A percentile compares a stretch with the other conserved stretches of the same genome.
phyloP scores from a whole-genome alignment of 2,888 invertebrate genomes.

The Chelonus formosanus region DNA sequence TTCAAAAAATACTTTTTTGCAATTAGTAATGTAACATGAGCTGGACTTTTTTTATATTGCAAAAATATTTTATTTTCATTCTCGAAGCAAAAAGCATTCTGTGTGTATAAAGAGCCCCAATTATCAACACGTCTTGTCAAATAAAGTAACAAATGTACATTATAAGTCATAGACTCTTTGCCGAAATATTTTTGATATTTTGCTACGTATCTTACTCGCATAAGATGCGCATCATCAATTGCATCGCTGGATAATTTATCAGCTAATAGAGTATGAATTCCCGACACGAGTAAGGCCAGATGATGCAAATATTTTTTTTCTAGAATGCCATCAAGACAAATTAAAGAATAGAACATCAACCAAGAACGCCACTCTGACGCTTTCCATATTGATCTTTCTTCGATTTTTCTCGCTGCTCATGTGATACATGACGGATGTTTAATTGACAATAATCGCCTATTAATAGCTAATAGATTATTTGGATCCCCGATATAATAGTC shows the following conservation, averaged over 20 bases:
- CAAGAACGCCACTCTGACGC: too few relatives aligned
- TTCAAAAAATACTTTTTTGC: too few relatives aligned
- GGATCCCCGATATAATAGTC: too few relatives aligned
- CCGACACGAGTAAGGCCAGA: not conserved
- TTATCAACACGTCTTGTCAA: not conserved
- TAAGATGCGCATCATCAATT: not conserved
- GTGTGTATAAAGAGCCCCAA: not conserved
- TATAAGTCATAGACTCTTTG: too few relatives aligned
- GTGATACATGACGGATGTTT: not conserved
- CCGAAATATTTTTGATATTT: slow-evolving; percentile 1
- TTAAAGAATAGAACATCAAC: not conserved
- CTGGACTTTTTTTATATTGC: too few relatives aligned
- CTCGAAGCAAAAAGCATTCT: too few relatives aligned
- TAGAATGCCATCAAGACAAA: not conserved
- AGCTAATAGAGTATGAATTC: not conserved
- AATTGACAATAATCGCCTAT: not conserved
- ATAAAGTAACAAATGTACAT: not conserved
- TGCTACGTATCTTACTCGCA: not conserved
- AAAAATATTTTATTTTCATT: too few relatives aligned
- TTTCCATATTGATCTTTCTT: not conserved
- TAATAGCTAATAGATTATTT: too few relatives aligned
- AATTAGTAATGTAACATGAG: too few relatives aligned
- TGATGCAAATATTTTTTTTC: not conserved
- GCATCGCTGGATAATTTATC: not conserved
- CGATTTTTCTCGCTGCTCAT: not conserved